Evolutionary conservation across 2,113 vertebrate species (phyloP), one percentile per base, ranked within the genome.

Genomic region (Poeciliopsis retropinna): DNA sequence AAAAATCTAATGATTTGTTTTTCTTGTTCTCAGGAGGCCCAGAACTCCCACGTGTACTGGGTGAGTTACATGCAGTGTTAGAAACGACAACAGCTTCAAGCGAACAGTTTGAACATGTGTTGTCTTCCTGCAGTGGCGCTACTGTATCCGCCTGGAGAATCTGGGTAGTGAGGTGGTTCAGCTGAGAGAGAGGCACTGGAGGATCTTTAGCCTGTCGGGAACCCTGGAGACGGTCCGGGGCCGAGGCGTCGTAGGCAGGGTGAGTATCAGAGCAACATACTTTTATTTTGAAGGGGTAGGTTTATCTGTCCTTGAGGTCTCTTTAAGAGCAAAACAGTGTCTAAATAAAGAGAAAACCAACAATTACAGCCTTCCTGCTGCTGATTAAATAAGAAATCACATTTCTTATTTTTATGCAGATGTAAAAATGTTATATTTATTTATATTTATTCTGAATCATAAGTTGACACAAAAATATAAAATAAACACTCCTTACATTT

Each of bases 21-120:
- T 64, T 88, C 6, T 67, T 81, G n/a, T 87, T 70, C 61, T 90
- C 89, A 99, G 98, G 98, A 98, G 93, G 97, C 97, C 79, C 97
- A 99, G 92, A 98, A 98, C 92, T 98, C 97, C 32, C 97, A 98
- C 0, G 98, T 99, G 44, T 99, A 99, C 81, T 99, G 98, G 98
- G 98, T 99, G 88, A 98, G 97, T 95, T 80, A 1, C 22, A 27
- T 5, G 31, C 19, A 17, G 17, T 27, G 0, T 13, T 27, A 29
- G 10, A 60, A 32, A 34, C 28, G 22, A 61, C 6, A 5, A 9
- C 32, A 12, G 11, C 27, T 37, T 4, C 47, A 34, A 37, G 39
- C 2, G 0, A 34, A 41, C 8, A 12, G 4, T 27, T 7, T 12
- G 11, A 57, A 44, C 84, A 31, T 54, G 22, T 65, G 30, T 69